These are phyloP conservation scores for Lutraria rhynchaena DNA, from an alignment of 1,140 invertebrate species.

Conservation along the genomic window DNA sequence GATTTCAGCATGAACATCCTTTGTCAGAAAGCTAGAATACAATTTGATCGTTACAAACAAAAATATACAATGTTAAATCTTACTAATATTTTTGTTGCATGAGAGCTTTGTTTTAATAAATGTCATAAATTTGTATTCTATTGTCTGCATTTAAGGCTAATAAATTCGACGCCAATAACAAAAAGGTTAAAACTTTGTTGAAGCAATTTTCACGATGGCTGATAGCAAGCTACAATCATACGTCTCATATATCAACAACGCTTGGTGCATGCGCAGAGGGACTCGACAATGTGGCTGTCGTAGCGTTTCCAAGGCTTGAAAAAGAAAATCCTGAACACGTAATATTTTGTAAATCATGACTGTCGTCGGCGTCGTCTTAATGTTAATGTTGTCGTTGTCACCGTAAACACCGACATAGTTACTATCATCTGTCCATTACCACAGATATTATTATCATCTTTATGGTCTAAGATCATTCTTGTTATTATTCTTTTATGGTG, in stretches of 20 bases:
- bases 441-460: no score
- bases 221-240: slow-evolving; percentile 17
- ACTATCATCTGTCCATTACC: no score
- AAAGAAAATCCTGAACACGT: slow-evolving; percentile 9
- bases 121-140: no score
- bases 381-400: not conserved
- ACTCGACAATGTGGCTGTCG: slow-evolving; percentile 34
- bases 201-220: slow-evolving; percentile 38
- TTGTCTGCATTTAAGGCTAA: slow-evolving; percentile 26
- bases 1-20: no score
- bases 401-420: no score
- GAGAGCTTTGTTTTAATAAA: no score
- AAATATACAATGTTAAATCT: no score
- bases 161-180: slow-evolving; percentile 15
- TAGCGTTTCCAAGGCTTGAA: slow-evolving; percentile 28
- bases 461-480: no score
- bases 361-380: not conserved
- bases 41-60: no score
- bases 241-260: not conserved
- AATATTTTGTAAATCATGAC: not conserved
- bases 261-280: slow-evolving; percentile 14
- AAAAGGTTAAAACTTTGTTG: slow-evolving; percentile 10
- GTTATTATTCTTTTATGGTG: no score
- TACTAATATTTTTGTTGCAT: no score
- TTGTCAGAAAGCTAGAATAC: no score